phyloP scores from a whole-genome alignment of 2,888 invertebrate species.

The Drosophila engyochracea region DNA sequence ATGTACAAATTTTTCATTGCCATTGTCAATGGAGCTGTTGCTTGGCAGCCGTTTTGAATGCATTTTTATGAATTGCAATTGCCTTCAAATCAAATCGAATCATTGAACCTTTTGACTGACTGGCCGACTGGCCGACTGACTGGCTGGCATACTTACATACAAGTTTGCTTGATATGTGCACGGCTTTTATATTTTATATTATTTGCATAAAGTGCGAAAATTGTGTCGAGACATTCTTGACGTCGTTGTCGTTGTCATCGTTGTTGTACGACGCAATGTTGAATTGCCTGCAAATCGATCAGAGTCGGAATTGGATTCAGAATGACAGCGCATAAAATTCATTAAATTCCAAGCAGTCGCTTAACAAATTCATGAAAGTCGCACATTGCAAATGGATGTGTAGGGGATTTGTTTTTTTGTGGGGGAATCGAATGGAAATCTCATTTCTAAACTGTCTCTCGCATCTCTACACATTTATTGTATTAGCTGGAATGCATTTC shows the following conservation, averaged over 20 bases:
- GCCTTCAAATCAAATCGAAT: constrained; percentile 62
- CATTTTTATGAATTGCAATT: constrained; percentile 61
- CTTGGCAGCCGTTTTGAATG: constrained; percentile 59
- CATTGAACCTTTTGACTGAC: constrained; percentile 59
- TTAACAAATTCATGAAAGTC: constrained; percentile 62
- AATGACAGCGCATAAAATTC: constrained; percentile 63
- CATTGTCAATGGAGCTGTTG: constrained; percentile 69
- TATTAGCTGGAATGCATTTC: constrained; percentile 65
- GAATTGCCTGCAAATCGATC: constrained; percentile 57
- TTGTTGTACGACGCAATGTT: neutral
- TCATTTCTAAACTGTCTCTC: constrained; percentile 32
- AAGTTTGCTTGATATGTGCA: constrained; percentile 55
- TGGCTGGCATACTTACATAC: constrained; percentile 27
- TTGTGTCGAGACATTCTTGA: constrained; percentile 24
- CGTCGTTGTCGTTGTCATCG: neutral
- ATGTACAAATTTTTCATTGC: constrained; percentile 60
- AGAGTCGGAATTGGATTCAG: constrained; percentile 27
- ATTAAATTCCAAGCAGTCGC: constrained; percentile 66
- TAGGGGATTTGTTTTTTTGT: neutral
- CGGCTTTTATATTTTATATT: constrained; percentile 24
- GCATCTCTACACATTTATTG: constrained; percentile 42
- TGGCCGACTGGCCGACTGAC: constrained; percentile 30
- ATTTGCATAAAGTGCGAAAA: constrained; percentile 68
- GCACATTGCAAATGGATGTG: constrained; percentile 32
- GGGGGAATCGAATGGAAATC: constrained; percentile 35